Evolutionary conservation across 2,797 vertebrate species (phyloP), one percentile per base, ranked within the genome.

Genomic region (Pipistrellus pipistrellus): DNA sequence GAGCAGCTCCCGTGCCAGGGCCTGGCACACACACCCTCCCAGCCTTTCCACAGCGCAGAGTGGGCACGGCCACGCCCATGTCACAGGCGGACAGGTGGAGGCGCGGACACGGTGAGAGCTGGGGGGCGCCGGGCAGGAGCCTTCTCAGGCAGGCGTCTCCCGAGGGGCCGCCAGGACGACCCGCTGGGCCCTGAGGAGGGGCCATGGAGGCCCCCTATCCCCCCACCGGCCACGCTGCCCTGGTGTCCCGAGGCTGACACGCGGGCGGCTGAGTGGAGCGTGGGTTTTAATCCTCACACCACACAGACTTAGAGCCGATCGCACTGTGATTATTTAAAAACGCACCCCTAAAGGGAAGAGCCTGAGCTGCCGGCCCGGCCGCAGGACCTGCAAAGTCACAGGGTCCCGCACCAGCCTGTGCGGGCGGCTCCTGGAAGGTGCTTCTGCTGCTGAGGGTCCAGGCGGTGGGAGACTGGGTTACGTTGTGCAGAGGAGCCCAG

Each of bases 71-170:
- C 38, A 6, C 23, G 8, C 46, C 64, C 35, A 0, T 48, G 46
- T 32, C 11, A 8, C 17, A 87, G 69, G 51, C 6, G 17, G 38
- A 1, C 82, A 13, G 17, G 15, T 0, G 0, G 78, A 77, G 82
- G 5, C 6, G 0, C 18, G n/a, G 46, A n/a, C 2, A 0, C 2
- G 17, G 38, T 25, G 44, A 35, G 66, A 46, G 20, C 2, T 17
- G 66, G 32, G 69, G 11, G 20, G 13, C 55, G 21, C 18, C 0
- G 1, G 75, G 55, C 1, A 0, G 80, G 62, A 51, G 13, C 1
- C 35, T 25, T 41, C 46, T 32, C 27, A 12, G 73, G 18, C 32
- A 8, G 0, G 8, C 10, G 55, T 23, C 1, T 14, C 46, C 13
- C 13, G 7, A 27, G 59, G n/a, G 48, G 35, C 38, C 51, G 2